Conservation (phyloP, 1,140 invertebrate species). For the Metopolophium dirhodum region DNA sequence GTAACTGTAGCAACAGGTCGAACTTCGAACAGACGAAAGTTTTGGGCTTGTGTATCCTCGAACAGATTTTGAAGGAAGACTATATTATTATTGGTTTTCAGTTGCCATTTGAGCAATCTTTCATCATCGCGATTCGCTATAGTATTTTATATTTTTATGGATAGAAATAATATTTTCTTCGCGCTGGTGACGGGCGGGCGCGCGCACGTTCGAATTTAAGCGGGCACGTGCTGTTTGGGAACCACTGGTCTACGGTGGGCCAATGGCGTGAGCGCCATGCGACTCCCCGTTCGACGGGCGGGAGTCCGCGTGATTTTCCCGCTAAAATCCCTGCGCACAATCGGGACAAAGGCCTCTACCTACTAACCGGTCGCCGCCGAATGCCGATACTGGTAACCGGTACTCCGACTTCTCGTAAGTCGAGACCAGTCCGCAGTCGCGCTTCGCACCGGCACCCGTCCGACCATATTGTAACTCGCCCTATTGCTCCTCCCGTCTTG, state of each 20-base stretch:
- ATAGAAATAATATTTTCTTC: too few species aligned
- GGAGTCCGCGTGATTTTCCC: neutral
- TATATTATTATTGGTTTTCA: too few species aligned
- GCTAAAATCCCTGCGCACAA: conserved; percentile 11
- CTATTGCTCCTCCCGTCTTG: neutral
- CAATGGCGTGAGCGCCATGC: neutral
- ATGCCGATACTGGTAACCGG: neutral
- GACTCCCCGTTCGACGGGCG: neutral
- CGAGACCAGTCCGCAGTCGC: neutral
- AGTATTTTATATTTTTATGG: too few species aligned
- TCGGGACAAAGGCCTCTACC: neutral
- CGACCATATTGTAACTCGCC: neutral
- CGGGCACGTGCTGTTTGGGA: neutral
- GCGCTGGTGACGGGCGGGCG: too few species aligned
- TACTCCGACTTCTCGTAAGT: neutral
- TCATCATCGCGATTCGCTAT: too few species aligned
- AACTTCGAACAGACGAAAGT: too few species aligned
- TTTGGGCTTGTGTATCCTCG: too few species aligned
- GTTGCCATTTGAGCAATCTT: too few species aligned
- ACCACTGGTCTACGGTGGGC: neutral
- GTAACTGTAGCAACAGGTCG: too few species aligned
- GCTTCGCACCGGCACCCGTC: neutral
- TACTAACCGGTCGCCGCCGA: neutral
- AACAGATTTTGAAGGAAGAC: too few species aligned
- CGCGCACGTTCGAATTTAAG: neutral